These are phyloP conservation scores for Leptocoma aspasia DNA, from an alignment of 2,113 vertebrate species.

Conservation along the genomic window DNA sequence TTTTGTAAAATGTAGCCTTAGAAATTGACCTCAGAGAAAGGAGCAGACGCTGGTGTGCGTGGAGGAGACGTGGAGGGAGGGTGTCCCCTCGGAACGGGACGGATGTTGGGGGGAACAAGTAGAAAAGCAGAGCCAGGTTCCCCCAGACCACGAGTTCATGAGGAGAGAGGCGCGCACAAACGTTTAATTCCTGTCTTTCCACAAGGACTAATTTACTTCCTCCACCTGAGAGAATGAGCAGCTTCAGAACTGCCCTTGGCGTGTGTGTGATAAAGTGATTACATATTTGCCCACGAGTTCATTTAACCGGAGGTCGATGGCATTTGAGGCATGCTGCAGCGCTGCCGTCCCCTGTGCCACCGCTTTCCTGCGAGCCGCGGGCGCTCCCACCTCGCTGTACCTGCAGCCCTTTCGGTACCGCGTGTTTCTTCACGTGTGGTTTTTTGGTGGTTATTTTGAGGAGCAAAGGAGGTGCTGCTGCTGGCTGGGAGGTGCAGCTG, in stretches of 20 bases:
- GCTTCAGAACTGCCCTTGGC: constrained; percentile 18
- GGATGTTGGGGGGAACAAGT: fast-evolving
- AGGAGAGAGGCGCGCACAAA: background rate
- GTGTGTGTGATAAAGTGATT: background rate
- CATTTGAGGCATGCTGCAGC: background rate
- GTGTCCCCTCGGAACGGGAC: background rate
- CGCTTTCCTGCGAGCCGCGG: background rate
- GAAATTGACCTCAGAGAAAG: background rate
- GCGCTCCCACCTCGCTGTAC: background rate
- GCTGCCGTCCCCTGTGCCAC: background rate
- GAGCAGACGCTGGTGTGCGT: background rate
- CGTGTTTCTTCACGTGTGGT: fast-evolving
- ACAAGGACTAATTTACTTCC: background rate
- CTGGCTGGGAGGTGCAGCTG: background rate
- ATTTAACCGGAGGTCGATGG: background rate
- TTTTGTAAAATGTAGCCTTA: background rate
- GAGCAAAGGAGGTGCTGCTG: background rate
- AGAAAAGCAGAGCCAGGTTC: background rate
- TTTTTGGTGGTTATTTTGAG: background rate
- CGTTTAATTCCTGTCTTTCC: background rate
- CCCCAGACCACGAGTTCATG: background rate
- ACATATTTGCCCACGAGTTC: constrained; percentile 9
- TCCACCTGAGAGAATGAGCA: background rate
- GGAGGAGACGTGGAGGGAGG: background rate
- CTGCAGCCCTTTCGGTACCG: background rate